These are phyloP conservation scores for Trichosurus vulpecula DNA, from an alignment of 2,797 vertebrate genomes.

Conservation along the genomic window DNA sequence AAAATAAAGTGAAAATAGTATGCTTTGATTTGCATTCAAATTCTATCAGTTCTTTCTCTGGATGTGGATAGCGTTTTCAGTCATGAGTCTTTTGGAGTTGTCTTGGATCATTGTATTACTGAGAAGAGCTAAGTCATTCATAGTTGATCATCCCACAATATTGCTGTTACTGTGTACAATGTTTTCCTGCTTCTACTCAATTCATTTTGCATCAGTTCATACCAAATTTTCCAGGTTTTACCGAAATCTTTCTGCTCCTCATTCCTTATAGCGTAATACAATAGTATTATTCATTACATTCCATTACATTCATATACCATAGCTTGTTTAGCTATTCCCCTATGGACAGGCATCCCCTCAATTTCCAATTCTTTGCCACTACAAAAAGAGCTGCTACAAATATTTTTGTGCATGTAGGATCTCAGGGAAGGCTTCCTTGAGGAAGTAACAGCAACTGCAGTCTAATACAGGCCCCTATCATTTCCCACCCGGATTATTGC, in stretches of 20 bases:
- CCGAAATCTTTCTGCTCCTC: neutral
- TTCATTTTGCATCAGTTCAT: neutral
- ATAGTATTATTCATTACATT: too few relatives aligned
- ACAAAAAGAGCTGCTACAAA: neutral
- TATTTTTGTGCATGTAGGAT: neutral
- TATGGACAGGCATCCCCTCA: neutral
- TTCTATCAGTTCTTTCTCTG: neutral
- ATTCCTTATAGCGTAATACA: neutral
- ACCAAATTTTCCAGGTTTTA: neutral
- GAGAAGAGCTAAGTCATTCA: neutral
- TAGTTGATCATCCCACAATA: neutral
- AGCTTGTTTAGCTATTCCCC: neutral
- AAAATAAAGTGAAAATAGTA: neutral
- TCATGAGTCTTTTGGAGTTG: neutral
- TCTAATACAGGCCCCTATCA: neutral
- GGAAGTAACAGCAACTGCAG: neutral
- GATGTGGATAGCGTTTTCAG: neutral
- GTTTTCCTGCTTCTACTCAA: neutral
- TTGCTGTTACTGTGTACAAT: neutral
- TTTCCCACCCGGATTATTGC: neutral
- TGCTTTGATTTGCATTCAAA: neutral
- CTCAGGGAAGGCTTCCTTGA: neutral
- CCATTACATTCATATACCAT: neutral
- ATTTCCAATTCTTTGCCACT: neutral
- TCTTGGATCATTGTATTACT: neutral